Evolutionary conservation across 1,140 invertebrate species (phyloP), one percentile per base, ranked within the genome.

Genomic region (Drosophila novamexicana): DNA sequence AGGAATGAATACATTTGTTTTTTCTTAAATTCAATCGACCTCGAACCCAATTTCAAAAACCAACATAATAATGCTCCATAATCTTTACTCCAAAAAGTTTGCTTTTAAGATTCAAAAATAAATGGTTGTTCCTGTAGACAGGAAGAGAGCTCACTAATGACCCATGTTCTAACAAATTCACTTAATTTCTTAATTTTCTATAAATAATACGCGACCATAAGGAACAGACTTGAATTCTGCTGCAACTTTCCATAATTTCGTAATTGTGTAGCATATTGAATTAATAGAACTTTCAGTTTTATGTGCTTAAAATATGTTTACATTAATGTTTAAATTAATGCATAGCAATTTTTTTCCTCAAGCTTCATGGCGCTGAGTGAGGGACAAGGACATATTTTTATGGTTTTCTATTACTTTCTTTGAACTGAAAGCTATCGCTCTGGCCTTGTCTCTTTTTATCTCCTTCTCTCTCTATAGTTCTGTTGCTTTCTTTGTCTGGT

Each of bases 281-380:
- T 57, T 44, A 54, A 59, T 53, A 66, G 52, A 59, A 57, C 6
- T 47, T 40, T 56, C 37, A 6, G 57, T 54, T 74, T 73, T 63
- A 77, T 68, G 64, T 69, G 61, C 65, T 70, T 75, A 50, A 83
- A 86, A 79, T 71, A 69, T 66, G 69, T 72, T 85, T 59, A 82
- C 76, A 88, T 88, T 82, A 88, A 88, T 85, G 75, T 49, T 8
- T 49, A 29, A 12, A 49, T 88, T 73, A 79, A 79, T 85, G 75
- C 64, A 74, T 63, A 77, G 74, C 77, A 52, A 85, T 88, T 76
- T 73, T 62, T 65, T 50, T 53, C 69, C 53, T 57, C 57, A 78
- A 65, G 77, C 75, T 88, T 68, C 81, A 83, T 80, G 73, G 40
- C 47, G 47, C 77, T 83, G 74, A 69, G 61, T 52, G 65, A 59